Percentiles rank a stretch among this genome's conserved stretches.
phyloP scores from a whole-genome alignment of 2,888 invertebrate species.

The Seira ritae region DNA sequence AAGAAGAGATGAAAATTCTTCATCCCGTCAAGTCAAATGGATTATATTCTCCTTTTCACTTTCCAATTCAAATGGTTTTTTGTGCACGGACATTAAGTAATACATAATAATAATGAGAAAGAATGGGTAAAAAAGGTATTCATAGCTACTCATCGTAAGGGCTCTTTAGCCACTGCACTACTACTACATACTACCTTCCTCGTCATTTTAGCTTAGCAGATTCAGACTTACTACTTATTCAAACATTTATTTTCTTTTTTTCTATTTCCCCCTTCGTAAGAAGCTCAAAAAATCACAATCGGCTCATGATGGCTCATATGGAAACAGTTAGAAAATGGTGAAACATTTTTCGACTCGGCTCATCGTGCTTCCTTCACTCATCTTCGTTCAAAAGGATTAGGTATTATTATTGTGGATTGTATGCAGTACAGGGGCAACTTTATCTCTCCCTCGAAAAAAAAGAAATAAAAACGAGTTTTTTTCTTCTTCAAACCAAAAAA shows the following conservation, averaged over 20 bases:
- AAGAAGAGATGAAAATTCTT: too few species aligned
- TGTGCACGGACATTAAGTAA: background rate
- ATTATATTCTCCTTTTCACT: too few species aligned
- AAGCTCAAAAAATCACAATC: too few species aligned
- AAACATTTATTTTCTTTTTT: background rate
- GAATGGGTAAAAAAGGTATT: background rate
- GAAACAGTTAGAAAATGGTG: background rate
- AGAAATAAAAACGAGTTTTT: constrained; percentile 44
- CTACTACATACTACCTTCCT: too few species aligned
- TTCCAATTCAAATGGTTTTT: background rate
- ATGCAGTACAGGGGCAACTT: constrained; percentile 1
- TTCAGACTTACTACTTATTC: constrained; percentile 7
- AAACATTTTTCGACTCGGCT: too few species aligned
- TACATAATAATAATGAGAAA: background rate
- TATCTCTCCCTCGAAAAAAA: background rate
- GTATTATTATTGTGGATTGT: background rate
- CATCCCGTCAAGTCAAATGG: background rate
- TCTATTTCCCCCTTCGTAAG: background rate
- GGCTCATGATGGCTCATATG: background rate
- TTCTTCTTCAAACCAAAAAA: constrained; percentile 8
- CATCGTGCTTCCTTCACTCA: too few species aligned
- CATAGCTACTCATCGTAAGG: background rate
- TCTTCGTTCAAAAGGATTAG: background rate
- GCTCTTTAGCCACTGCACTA: constrained; percentile 2
- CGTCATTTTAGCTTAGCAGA: too few species aligned